Conservation (phyloP, 2,888 invertebrate species). For the Mechanitis messenoides region DNA sequence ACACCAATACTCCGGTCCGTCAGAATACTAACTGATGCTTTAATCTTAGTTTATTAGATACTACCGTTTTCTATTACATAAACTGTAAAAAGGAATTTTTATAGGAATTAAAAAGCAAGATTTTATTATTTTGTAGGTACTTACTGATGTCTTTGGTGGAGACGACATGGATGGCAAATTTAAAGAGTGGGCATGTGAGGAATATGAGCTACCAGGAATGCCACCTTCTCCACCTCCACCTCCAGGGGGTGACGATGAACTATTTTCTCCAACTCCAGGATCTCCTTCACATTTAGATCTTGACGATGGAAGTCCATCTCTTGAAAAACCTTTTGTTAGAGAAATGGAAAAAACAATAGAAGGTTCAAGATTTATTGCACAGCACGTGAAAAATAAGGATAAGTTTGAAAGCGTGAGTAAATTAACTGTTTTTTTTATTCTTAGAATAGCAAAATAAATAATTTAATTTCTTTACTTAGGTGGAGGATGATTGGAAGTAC, state of each 20-base stretch:
- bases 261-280: conserved; percentile 86
- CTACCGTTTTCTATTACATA: neutral
- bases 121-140: conserved; percentile 68
- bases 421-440: conserved; percentile 3
- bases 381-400: conserved; percentile 96
- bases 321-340: conserved; percentile 87
- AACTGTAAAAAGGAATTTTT: neutral
- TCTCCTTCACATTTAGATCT: conserved; percentile 78
- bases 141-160: conserved; percentile 86
- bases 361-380: conserved; percentile 95
- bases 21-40: conserved; percentile 49
- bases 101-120: neutral
- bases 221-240: conserved; percentile 84
- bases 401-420: conserved; percentile 93
- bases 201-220: conserved; percentile 85
- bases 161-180: conserved; percentile 71
- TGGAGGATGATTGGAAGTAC: conserved; percentile 99
- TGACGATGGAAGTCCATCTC: conserved; percentile 84
- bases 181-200: conserved; percentile 78
- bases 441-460: neutral
- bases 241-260: conserved; percentile 88
- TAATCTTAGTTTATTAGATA: conserved; percentile 47
- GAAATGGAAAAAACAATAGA: conserved; percentile 95
- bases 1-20: conserved; percentile 54
- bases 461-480: conserved; percentile 70